Percentiles rank a stretch among this genome's conserved stretches.
These are phyloP conservation scores for Caerostris darwini DNA, from an alignment of 1,140 invertebrate genomes.

Conservation along the genomic window DNA sequence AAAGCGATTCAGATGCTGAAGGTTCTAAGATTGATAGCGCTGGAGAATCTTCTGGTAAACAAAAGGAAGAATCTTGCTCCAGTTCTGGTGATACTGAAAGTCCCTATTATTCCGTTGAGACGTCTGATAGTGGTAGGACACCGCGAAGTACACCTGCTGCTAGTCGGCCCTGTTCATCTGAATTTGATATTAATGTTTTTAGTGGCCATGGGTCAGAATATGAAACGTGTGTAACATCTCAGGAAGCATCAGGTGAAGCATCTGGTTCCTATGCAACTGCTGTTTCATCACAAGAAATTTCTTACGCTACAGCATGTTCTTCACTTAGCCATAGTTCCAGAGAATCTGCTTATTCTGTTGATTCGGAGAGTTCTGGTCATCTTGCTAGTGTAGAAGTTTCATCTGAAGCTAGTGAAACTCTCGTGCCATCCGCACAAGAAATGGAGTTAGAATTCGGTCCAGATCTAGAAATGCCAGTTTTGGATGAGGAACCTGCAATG, in stretches of 20 bases:
- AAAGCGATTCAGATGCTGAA: conserved; percentile 74
- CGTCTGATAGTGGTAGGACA: conserved; percentile 84
- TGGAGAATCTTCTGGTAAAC: conserved; percentile 35
- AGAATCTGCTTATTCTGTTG: conserved; percentile 93
- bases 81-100: conserved; percentile 90
- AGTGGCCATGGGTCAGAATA: conserved; percentile 88
- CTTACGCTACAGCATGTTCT: conserved; percentile 89
- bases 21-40: conserved; percentile 67
- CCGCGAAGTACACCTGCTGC: conserved; percentile 83
- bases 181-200: conserved; percentile 89
- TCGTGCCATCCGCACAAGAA: conserved; percentile 87
- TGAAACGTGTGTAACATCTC: conserved; percentile 91
- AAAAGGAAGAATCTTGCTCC: conserved; percentile 86
- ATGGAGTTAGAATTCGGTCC: conserved; percentile 83
- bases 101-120: conserved; percentile 93
- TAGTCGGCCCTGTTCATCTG: conserved; percentile 92
- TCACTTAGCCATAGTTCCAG: conserved; percentile 87
- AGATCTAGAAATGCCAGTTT: conserved; percentile 79
- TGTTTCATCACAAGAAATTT: conserved; percentile 84
- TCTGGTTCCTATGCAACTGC: conserved; percentile 90
- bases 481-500: conserved; percentile 81
- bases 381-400: conserved; percentile 91
- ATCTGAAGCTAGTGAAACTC: conserved; percentile 93
- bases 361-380: conserved; percentile 93
- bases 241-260: conserved; percentile 89